Evolutionary conservation across 2,888 invertebrate species (phyloP), one percentile per base, ranked within the genome.

Genomic region (Apamea sordens): DNA sequence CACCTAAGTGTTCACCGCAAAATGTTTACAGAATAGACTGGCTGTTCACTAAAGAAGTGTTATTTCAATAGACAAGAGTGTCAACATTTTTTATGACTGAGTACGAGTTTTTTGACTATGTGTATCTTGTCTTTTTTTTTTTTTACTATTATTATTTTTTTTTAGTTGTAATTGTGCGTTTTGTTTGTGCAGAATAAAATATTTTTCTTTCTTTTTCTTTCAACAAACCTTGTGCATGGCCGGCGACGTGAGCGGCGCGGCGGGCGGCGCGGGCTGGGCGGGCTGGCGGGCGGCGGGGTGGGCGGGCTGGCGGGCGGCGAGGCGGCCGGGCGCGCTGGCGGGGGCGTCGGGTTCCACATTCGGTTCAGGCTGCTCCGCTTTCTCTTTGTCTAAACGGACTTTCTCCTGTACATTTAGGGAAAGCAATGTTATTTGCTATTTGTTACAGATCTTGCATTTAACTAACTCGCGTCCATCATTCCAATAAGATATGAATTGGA

Each of bases 391-490:
- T 72, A 92, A 56, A 2, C 94, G 92, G 13, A 94, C 94, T 90
- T 95, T 95, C 90, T 96, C 96, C 96, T 96, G 77, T 70, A 15
- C 11, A 59, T n/a, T 59, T n/a, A 59, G 6, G 2, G n/a, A n/a
- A 4, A 13, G 59, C 28, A 6, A 59, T 13, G 59, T 59, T n/a
- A n/a, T n/a, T n/a, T n/a, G n/a, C 59, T n/a, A n/a, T 11, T n/a
- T n/a, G 24, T 56, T 56, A 56, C 24, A 56, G 24, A 24, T 24
- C 24, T 24, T 8, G 28, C 7, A 15, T 41, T 24, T 24, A 24
- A 65, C 7, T 2, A 15, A 65, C 24, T 5, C 13, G 11, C 7
- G 10, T 28, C 15, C 15, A 2, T 15, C 61, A 61, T 28, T 59
- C 56, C 10, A 24, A 56, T n/a, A n/a, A n/a, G n/a, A n/a, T n/a